Percentiles rank a stretch among this genome's conserved stretches.
Conservation (phyloP, 2,797 vertebrate species). For the Crocidura indochinensis region DNA sequence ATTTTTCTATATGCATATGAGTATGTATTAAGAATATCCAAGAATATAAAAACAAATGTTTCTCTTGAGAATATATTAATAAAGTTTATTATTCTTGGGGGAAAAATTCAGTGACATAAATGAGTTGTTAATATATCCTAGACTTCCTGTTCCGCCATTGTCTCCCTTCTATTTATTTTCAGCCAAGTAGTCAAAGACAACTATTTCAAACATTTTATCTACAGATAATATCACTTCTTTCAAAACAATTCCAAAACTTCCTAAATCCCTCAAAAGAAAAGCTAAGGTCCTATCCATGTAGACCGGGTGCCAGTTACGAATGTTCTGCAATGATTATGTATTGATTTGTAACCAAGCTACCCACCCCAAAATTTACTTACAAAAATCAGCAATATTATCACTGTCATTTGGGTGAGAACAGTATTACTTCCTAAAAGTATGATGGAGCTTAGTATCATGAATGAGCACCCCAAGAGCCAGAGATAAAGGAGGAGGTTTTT, state of each 20-base stretch:
- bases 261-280: background rate
- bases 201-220: background rate
- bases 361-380: background rate
- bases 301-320: too few species aligned
- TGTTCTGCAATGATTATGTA: too few species aligned
- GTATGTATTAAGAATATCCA: slow-evolving; percentile 33
- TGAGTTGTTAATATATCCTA: background rate
- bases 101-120: background rate
- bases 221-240: background rate
- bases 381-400: background rate
- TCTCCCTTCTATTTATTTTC: background rate
- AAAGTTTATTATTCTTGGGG: background rate
- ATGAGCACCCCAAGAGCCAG: background rate
- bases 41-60: slow-evolving; percentile 30
- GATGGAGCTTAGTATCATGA: background rate
- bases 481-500: background rate
- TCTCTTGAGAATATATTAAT: slow-evolving; percentile 2
- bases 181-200: background rate
- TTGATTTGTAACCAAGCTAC: background rate
- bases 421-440: background rate
- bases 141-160: background rate
- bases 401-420: background rate
- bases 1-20: background rate
- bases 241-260: background rate
- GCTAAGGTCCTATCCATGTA: background rate